These are phyloP conservation scores for Antrozous pallidus DNA, from an alignment of 2,797 vertebrate species.

Conservation along the genomic window DNA sequence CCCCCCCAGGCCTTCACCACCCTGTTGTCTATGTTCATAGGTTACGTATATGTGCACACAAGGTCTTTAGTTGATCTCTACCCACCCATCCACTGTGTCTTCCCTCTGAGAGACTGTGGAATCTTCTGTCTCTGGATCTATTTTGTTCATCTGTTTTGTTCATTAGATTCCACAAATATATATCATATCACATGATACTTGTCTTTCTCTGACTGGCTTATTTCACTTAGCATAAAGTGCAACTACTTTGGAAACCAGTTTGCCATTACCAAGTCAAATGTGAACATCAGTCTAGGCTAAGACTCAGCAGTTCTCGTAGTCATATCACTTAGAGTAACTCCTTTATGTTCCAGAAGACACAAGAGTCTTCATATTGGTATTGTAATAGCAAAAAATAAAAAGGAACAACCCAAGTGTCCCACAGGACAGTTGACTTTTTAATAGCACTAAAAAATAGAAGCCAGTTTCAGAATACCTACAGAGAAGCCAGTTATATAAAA, in stretches of 20 bases:
- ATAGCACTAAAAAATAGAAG: not conserved
- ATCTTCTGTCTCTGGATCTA: no score
- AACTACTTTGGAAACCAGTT: not conserved
- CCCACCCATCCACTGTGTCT: no score
- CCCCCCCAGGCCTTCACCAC: no score
- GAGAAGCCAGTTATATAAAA: not conserved
- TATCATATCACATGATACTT: no score
- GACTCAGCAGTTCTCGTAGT: not conserved
- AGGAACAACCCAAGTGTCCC: not conserved
- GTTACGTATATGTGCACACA: no score
- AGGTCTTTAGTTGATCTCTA: no score
- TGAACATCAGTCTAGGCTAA: not conserved
- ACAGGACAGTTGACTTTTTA: not conserved
- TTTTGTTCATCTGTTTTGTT: no score
- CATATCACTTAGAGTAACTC: not conserved
- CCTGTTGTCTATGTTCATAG: no score
- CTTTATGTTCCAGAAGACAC: not conserved
- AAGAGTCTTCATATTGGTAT: not conserved
- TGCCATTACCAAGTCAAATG: not conserved
- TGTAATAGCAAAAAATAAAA: not conserved
- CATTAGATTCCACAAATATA: no score
- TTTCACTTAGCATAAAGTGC: no score
- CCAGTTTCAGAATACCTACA: not conserved
- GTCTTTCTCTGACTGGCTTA: no score
- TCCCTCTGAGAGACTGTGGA: no score